Evolutionary conservation across 2,113 vertebrate genomes (phyloP), one percentile per base, ranked within the genome.

Genomic region (Platanista minor): DNA sequence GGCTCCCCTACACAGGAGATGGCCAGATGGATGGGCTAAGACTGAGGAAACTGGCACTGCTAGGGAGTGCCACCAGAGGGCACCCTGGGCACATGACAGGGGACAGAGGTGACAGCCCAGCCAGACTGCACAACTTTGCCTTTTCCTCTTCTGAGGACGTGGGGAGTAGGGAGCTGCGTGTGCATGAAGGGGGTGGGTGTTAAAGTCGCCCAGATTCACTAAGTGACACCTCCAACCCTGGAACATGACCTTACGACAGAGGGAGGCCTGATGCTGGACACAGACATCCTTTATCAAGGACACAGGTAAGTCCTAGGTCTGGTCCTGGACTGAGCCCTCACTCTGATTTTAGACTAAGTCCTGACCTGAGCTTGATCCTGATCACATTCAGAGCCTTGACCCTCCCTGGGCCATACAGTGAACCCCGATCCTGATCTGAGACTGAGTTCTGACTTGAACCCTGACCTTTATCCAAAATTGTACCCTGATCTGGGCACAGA

Each of bases 41-140:
- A 27, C 66, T 31, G 18, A 69, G 85, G 64, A 94, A 92, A 46
- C 11, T 1, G 5, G 33, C n/a, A 87, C 87, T 97, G 43, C 33
- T 62, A 29, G 9, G 1, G 39, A 97, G 3, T 49, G 69, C 97
- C 97, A 96, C 95, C 92, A 98, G 97, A 97, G 97, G 97, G 97
- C 97, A 90, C 90, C 69, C 96, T 92, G 75, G 54, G 94, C 49
- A 97, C 96, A 92, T n/a, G 31, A 62, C 82, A 92, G 90, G 49
- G 46, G 57, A 86, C 2, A 72, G 82, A 69, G 15, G 13, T 1
- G 0, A 0, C 39, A 39, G 74, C 57, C 29, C 46, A 14, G 29
- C 21, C 61, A 67, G n/a, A 67, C 36, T 2, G 6, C 36, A 25
- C 74, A 83, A 29, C 57, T 94, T 91, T 39, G 39, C 31, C 33